Base-by-base conservation (phyloP, 2,113 vertebrate genomes). In the Acrocephalus kingi region DNA sequence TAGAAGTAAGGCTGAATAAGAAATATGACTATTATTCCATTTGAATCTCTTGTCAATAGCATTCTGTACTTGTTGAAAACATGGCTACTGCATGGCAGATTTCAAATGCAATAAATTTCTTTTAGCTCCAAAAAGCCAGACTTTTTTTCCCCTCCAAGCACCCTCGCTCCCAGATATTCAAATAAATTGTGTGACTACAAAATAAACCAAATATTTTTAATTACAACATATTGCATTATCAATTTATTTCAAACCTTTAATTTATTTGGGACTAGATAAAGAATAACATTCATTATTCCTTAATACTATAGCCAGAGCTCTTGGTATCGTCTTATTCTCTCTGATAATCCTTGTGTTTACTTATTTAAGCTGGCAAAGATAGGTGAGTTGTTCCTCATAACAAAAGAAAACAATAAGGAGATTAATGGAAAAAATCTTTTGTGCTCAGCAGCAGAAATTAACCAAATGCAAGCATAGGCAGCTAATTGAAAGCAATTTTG, bases 381-480 rank as follows among this genome's bases (percentile, higher is more conserved):
- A 31, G 82, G 82, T 49, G 58, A 90, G 58, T 16, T 66, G 11
- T 28, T 87, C 27, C 37, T 90, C 59, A 30, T 58, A 88, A 91
- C 45, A 83, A 49, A 91, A 78, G 49, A 56, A 63, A 84, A 89
- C 84, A 87, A 66, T 27, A 71, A 13, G 16, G 21, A n/a, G 58
- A 96, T 84, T 81, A 89, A 78, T 51, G 13, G 39, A 67, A 95
- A 84, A 87, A 78, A 45, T 74, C 35, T 81, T 61, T 25, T 75
- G 66, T 81, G 59, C 68, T 89, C 39, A 64, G 74, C 9, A 93
- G 87, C 62, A 84, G 74, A 87, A 89, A 78, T 75, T 75, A 93
- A 68, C 20, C 31, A 79, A 84, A 63, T 45, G 37, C 41, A 91
- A 79, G 39, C 35, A 87, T 37, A 75, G 16, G 69, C 66, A 73